Evolutionary conservation across 1,140 invertebrate species (phyloP), one percentile per base, ranked within the genome.

Genomic region (Drosophila rhopaloa): DNA sequence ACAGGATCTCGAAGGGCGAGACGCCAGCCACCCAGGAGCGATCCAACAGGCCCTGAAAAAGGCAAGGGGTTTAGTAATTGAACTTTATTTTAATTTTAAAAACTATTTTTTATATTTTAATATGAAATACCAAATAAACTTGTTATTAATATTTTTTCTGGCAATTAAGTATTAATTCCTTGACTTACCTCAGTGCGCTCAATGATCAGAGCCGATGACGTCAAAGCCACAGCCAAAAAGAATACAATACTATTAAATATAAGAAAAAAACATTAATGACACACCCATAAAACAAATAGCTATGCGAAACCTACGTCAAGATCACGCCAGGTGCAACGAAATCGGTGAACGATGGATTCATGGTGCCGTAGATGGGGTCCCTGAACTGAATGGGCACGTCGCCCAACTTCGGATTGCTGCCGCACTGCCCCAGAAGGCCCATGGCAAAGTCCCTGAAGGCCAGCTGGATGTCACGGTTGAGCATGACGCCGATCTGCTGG

Each of bases 271-370:
- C 5, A 71, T 70, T 65, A 60, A 63, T 51, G 11, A 46, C 7
- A 51, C 29, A 53, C 32, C 63, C 44, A n/a, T 24, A 32, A 43
- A 44, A 60, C 27, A 8, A 10, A 9, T 14, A 46, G 14, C 38
- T 38, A 14, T 13, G 14, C 10, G 4, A 44, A 35, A 93, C 95
- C 95, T 93, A 98, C 97, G 97, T 98, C 71, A 98, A 93, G 89
- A 98, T 98, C 58, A 99, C 96, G 77, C 98, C 98, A 40, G 98
- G 98, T 32, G 98, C 97, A 72, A 98, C 98, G 93, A 99, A 99
- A 93, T 98, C 97, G 2, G 97, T 98, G 90, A 98, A 98, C 62
- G 96, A 97, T 19, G 97, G 97, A 79, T 96, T 94, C 77, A 94
- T 95, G 27, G 95, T 95, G 54, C 98, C 98, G 93, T 98, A 99